Percentiles rank a stretch among this genome's conserved stretches.
Conservation (phyloP, 2,113 vertebrate species). For the Pelodiscus sinensis region DNA sequence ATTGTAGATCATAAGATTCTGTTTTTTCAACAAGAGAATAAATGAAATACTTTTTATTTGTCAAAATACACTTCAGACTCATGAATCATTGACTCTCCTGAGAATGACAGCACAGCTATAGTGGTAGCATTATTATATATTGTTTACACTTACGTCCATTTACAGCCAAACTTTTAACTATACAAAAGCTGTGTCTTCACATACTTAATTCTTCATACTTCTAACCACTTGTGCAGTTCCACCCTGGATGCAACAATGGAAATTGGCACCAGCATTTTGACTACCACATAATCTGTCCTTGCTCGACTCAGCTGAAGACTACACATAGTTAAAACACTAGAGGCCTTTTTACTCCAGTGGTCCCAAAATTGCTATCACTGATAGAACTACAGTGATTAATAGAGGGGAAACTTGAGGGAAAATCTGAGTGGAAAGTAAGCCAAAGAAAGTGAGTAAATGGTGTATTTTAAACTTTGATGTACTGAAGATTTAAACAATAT, state of each 20-base stretch:
- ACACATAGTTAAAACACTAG: too few species aligned
- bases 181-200: fast-evolving
- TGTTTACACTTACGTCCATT: not conserved
- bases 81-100: not conserved
- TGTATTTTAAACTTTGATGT: not conserved
- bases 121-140: not conserved
- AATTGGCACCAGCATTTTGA: not conserved
- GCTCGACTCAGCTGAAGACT: not conserved
- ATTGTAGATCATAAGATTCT: not conserved
- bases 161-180: not conserved
- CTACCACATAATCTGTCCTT: not conserved
- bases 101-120: not conserved
- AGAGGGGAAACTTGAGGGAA: not conserved
- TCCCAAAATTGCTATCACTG: not conserved
- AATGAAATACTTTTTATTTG: not conserved
- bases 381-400: not conserved
- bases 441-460: not conserved
- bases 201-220: not conserved
- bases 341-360: too few species aligned
- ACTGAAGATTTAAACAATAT: not conserved
- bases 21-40: not conserved
- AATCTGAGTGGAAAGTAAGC: not conserved
- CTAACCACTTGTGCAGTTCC: not conserved
- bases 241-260: not conserved
- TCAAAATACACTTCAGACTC: fast-evolving